phyloP scores from a whole-genome alignment of 1,140 invertebrate species.

The Venustaconcha ellipsiformis region DNA sequence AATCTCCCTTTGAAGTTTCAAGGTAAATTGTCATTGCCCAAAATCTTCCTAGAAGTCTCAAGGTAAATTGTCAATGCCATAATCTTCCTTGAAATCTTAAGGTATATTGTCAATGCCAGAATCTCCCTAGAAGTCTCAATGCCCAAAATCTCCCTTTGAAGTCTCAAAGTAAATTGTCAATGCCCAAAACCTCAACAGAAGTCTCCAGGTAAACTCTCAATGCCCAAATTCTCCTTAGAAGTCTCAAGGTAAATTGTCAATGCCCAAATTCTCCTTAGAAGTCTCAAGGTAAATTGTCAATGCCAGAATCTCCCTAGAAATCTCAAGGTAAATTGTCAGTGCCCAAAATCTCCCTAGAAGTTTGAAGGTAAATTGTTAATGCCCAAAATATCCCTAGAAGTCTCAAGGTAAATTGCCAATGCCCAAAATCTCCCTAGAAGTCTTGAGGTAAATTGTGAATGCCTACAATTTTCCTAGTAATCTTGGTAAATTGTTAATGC shows the following conservation, averaged over 20 bases:
- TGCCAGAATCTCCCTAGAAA: constrained; percentile 56
- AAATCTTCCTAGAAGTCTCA: background rate
- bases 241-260: too few relatives aligned
- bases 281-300: constrained; percentile 29
- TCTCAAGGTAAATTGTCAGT: constrained; percentile 55
- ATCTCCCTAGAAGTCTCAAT: too few relatives aligned
- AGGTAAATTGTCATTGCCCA: too few relatives aligned
- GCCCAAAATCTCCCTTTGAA: background rate
- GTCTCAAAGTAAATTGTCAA: too few relatives aligned
- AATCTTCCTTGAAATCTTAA: too few relatives aligned
- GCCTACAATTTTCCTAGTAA: constrained; percentile 54
- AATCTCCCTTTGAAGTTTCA: too few relatives aligned
- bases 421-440: constrained; percentile 56
- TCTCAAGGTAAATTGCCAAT: constrained; percentile 55
- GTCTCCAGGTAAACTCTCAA: too few relatives aligned
- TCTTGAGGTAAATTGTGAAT: constrained; percentile 55
- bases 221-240: too few relatives aligned
- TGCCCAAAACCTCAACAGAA: too few relatives aligned
- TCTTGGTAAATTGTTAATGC: constrained; percentile 56
- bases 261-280: too few relatives aligned
- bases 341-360: constrained; percentile 58
- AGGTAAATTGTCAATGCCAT: background rate
- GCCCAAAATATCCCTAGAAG: constrained; percentile 55
- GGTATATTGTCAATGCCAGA: too few relatives aligned
- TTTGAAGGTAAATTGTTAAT: constrained; percentile 54